Percentiles rank a stretch among this genome's conserved stretches.
Conservation (phyloP, 2,113 vertebrate genomes). For the Ameiurus melas region DNA sequence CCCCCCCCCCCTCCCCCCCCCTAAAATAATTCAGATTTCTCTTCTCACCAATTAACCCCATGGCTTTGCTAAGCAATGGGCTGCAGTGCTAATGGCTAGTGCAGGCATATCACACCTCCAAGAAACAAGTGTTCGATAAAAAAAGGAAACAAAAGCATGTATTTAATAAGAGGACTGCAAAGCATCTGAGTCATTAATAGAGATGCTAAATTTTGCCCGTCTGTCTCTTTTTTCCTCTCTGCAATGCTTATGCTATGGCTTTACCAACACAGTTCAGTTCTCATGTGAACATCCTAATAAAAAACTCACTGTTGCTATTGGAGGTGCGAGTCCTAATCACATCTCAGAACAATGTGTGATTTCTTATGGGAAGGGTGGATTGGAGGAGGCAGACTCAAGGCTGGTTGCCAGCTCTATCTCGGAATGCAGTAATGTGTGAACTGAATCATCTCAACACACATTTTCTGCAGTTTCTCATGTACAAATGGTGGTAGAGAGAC, state of each 20-base stretch:
- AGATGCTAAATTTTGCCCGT: constrained; percentile 22
- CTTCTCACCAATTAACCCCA: constrained; percentile 3
- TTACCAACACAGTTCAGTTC: constrained; percentile 29
- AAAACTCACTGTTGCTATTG: constrained; percentile 32
- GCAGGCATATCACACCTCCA: constrained; percentile 17
- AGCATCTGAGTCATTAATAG: constrained; percentile 32
- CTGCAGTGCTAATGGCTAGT: constrained; percentile 3
- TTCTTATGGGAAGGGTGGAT: constrained; percentile 1
- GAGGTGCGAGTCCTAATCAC: constrained; percentile 50
- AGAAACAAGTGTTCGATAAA: neutral
- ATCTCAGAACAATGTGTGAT: constrained; percentile 49
- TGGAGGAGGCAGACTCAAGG: constrained; percentile 41
- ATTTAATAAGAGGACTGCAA: constrained; percentile 21
- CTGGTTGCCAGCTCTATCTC: constrained; percentile 41
- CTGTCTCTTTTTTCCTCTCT: constrained; percentile 1
- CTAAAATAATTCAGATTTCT: neutral
- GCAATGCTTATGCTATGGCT: constrained; percentile 5
- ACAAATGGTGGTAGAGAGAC: constrained; percentile 41
- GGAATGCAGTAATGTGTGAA: constrained; percentile 43
- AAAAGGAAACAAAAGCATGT: constrained; percentile 21
- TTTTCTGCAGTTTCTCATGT: constrained; percentile 22
- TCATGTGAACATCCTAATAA: constrained; percentile 36
- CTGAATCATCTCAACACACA: constrained; percentile 48
- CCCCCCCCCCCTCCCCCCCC: neutral
- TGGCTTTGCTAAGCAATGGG: neutral